These are phyloP conservation scores for Poeciliopsis occidentalis DNA, from an alignment of 2,113 vertebrate species.

Conservation along the genomic window DNA sequence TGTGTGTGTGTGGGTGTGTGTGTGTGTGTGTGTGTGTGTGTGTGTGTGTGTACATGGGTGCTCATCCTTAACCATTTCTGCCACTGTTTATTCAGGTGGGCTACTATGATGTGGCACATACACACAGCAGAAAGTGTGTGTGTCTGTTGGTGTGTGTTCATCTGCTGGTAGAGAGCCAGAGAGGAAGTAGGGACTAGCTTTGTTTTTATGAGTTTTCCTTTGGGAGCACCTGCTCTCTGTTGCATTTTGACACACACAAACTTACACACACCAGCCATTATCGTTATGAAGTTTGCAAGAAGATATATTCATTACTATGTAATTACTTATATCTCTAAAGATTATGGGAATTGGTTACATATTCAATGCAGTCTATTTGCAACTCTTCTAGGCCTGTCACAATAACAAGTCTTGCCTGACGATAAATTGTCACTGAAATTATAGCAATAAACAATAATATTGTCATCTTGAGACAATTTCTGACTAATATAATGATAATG, in stretches of 20 bases:
- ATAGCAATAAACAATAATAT: too few relatives aligned
- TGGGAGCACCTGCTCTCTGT: conserved; percentile 57
- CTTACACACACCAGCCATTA: not conserved
- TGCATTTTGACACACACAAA: conserved; percentile 11
- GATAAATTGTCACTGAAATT: too few relatives aligned
- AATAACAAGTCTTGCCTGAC: too few relatives aligned
- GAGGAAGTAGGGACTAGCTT: conserved; percentile 55
- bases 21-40: conserved; percentile 50
- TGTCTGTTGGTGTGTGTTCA: conserved; percentile 36
- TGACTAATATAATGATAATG: too few relatives aligned
- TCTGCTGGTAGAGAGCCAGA: conserved; percentile 45
- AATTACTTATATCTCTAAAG: too few relatives aligned
- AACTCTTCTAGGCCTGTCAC: too few relatives aligned
- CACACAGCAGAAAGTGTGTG: conserved; percentile 42
- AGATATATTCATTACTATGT: not conserved
- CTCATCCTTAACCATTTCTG: conserved; percentile 76
- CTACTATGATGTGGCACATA: conserved; percentile 54
- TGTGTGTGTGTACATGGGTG: conserved; percentile 26
- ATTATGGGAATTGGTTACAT: too few relatives aligned
- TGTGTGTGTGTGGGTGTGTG: too few relatives aligned
- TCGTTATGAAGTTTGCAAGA: not conserved
- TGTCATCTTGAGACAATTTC: too few relatives aligned
- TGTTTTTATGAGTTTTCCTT: conserved; percentile 66
- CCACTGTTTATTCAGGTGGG: conserved; percentile 84
- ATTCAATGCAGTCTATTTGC: too few relatives aligned